Evolutionary conservation across 2,113 vertebrate species (phyloP).

Genomic region (Periophthalmodon schlosseri): DNA sequence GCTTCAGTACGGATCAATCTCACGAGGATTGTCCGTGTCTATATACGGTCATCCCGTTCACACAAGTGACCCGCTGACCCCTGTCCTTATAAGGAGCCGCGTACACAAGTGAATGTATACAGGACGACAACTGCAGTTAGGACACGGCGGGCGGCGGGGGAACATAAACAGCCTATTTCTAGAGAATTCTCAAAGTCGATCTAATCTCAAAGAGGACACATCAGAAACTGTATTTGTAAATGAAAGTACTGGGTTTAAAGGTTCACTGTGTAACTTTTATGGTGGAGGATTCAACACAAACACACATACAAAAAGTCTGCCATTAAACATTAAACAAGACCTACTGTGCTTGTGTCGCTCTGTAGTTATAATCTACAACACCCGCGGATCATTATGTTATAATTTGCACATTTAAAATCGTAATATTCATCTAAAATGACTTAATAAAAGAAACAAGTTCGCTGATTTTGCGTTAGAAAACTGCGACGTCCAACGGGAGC

Average conservation of each 20-base stretch:
- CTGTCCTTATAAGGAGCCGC: constrained; percentile 35
- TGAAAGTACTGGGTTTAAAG: neutral
- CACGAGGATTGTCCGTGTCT: neutral
- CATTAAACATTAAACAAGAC: no score
- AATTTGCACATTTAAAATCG: no score
- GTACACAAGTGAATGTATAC: constrained; percentile 34
- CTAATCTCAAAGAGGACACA: neutral
- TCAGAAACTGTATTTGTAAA: neutral
- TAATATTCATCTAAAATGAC: no score
- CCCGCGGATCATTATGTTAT: no score
- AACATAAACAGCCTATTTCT: constrained; percentile 29
- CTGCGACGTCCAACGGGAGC: no score
- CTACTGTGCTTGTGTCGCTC: no score
- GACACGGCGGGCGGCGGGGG: constrained; percentile 18
- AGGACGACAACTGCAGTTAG: constrained; percentile 20
- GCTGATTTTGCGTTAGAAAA: no score
- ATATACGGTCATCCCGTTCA: constrained; percentile 25
- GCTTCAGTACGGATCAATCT: neutral
- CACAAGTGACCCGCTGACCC: constrained; percentile 26
- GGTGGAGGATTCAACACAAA: no score
- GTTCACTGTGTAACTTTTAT: no score
- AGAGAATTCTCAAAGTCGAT: neutral
- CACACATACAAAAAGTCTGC: no score
- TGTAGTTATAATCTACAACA: no score
- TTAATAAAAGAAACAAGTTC: no score